A percentile compares a stretch with the other conserved stretches of the same genome.
Conservation (phyloP, 2,113 vertebrate species). For the Astatotilapia flaviijosephi region DNA sequence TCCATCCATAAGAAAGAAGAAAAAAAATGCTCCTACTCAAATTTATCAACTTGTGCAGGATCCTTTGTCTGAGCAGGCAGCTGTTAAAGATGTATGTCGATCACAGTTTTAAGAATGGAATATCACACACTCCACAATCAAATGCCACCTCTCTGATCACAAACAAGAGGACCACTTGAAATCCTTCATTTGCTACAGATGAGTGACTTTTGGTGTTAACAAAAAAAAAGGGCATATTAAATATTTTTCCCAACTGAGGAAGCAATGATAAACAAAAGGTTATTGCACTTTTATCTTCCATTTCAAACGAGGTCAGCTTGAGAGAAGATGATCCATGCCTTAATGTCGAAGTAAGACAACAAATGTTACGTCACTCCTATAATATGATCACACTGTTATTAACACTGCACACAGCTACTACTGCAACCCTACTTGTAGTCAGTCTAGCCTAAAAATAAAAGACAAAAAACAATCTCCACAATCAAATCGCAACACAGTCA, state of each 20-base stretch:
- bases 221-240: slow-evolving; percentile 41
- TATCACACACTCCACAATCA: slow-evolving; percentile 63
- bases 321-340: slow-evolving; percentile 67
- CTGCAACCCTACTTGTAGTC: slow-evolving; percentile 59
- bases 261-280: slow-evolving; percentile 71
- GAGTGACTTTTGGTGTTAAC: slow-evolving; percentile 66
- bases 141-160: slow-evolving; percentile 54
- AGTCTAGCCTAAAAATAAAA: slow-evolving; percentile 51
- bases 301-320: slow-evolving; percentile 67
- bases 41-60: slow-evolving; percentile 57
- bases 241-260: slow-evolving; percentile 50
- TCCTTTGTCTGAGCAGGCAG: slow-evolving; percentile 64
- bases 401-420: slow-evolving; percentile 72
- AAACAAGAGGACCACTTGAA: slow-evolving; percentile 53
- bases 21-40: slow-evolving; percentile 22
- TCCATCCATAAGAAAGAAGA: slow-evolving; percentile 5
- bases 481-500: slow-evolving; percentile 63
- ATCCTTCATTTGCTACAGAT: slow-evolving; percentile 59
- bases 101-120: slow-evolving; percentile 73
- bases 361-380: slow-evolving; percentile 67
- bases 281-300: slow-evolving; percentile 74
- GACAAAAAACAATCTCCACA: slow-evolving; percentile 48
- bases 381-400: slow-evolving; percentile 67
- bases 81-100: slow-evolving; percentile 56
- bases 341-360: slow-evolving; percentile 55